Evolutionary conservation across 2,113 vertebrate species (phyloP).

Genomic region (Dasyprocta punctata): DNA sequence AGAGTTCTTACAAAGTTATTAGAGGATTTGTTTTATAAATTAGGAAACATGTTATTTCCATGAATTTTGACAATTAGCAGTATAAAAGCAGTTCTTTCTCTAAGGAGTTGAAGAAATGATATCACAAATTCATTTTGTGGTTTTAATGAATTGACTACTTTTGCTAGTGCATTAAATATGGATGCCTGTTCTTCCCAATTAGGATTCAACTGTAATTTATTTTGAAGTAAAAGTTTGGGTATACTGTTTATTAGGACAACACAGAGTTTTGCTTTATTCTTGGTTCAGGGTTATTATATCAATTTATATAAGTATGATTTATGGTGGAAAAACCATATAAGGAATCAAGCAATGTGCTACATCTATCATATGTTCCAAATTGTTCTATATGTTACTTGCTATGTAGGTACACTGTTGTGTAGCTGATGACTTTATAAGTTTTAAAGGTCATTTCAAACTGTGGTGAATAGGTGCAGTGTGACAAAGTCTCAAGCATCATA

Average conservation of each 20-base stretch:
- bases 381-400: background rate
- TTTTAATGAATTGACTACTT: slow-evolving; percentile 18
- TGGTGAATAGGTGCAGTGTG: background rate
- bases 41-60: background rate
- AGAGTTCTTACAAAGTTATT: background rate
- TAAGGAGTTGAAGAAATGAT: slow-evolving; percentile 14
- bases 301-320: slow-evolving; percentile 34
- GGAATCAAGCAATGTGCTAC: background rate
- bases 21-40: background rate
- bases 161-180: background rate
- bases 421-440: background rate
- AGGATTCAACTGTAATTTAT: background rate
- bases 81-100: slow-evolving; percentile 15
- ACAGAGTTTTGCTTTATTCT: slow-evolving; percentile 27
- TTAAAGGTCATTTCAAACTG: slow-evolving; percentile 4
- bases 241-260: background rate
- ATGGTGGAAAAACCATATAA: background rate
- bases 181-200: background rate
- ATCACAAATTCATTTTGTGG: background rate
- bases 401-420: background rate
- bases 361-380: background rate
- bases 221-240: slow-evolving; percentile 27
- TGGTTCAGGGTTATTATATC: background rate
- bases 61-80: background rate
- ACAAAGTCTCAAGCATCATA: background rate